phyloP scores from a whole-genome alignment of 2,113 vertebrate genomes.

The Dasyornis broadbenti region DNA sequence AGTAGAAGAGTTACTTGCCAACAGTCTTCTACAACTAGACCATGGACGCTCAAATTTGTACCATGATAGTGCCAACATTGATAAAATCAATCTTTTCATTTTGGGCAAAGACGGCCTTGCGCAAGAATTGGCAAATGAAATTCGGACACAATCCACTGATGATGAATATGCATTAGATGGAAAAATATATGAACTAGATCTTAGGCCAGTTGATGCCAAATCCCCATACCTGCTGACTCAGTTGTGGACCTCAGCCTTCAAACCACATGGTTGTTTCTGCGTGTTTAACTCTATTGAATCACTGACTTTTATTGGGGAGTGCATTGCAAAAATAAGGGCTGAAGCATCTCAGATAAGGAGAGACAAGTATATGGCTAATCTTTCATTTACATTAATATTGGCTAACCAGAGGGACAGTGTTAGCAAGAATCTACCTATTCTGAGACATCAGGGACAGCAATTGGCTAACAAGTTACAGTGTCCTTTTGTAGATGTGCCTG shows the following conservation, averaged over 20 bases:
- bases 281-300: slow-evolving; percentile 98
- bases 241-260: slow-evolving; percentile 88
- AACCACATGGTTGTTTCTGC: slow-evolving; percentile 96
- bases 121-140: slow-evolving; percentile 96
- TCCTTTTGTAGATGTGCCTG: slow-evolving; percentile 93
- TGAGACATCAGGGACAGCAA: slow-evolving; percentile 96
- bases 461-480: slow-evolving; percentile 97
- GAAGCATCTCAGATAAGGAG: slow-evolving; percentile 89
- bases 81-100: slow-evolving; percentile 97
- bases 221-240: slow-evolving; percentile 90
- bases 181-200: slow-evolving; percentile 96
- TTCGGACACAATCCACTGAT: slow-evolving; percentile 94
- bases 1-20: slow-evolving; percentile 93
- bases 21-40: slow-evolving; percentile 89
- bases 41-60: slow-evolving; percentile 89
- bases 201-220: slow-evolving; percentile 90
- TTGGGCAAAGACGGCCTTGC: slow-evolving; percentile 94
- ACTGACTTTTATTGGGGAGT: slow-evolving; percentile 92
- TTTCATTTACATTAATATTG: slow-evolving; percentile 93
- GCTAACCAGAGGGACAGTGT: slow-evolving; percentile 92
- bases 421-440: slow-evolving; percentile 93
- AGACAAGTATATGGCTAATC: slow-evolving; percentile 86
- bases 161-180: slow-evolving; percentile 98
- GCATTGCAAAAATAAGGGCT: slow-evolving; percentile 91
- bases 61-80: slow-evolving; percentile 91